These are phyloP conservation scores for Drosophila maculinotata DNA, from an alignment of 2,888 invertebrate genomes.

Conservation along the genomic window DNA sequence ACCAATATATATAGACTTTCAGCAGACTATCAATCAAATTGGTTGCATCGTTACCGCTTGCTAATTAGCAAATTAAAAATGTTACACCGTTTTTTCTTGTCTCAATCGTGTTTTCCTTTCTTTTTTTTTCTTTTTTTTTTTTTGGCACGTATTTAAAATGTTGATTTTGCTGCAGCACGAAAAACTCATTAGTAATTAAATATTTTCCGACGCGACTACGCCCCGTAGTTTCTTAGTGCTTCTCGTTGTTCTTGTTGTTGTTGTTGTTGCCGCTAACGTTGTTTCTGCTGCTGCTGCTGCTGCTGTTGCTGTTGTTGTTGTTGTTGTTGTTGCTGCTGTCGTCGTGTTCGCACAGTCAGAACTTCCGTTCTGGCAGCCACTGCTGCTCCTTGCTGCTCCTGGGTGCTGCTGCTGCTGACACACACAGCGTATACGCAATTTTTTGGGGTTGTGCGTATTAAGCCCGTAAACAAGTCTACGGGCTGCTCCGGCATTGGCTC, in stretches of 20 bases:
- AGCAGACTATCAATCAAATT: constrained; percentile 65
- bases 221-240: constrained; percentile 70
- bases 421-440: constrained; percentile 73
- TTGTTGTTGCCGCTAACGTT: constrained; percentile 16
- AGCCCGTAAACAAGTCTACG: constrained; percentile 72
- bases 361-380: constrained; percentile 62
- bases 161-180: constrained; percentile 64
- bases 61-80: constrained; percentile 78
- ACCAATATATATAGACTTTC: not conserved
- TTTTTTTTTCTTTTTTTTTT: constrained; percentile 14
- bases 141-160: constrained; percentile 61
- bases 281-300: constrained; percentile 13
- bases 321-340: constrained; percentile 29
- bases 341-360: constrained; percentile 73
- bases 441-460: constrained; percentile 70
- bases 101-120: constrained; percentile 8
- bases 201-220: constrained; percentile 75
- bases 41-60: constrained; percentile 42
- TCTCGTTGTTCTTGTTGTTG: constrained; percentile 16
- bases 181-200: constrained; percentile 80
- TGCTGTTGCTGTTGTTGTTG: constrained; percentile 29
- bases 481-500: constrained; percentile 42
- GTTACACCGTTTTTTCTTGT: constrained; percentile 46
- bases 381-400: constrained; percentile 29
- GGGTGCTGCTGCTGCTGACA: constrained; percentile 38